Evolutionary conservation across 2,888 invertebrate genomes (phyloP), one percentile per base, ranked within the genome.

Genomic region (Sinopyrophorus schimmeli): DNA sequence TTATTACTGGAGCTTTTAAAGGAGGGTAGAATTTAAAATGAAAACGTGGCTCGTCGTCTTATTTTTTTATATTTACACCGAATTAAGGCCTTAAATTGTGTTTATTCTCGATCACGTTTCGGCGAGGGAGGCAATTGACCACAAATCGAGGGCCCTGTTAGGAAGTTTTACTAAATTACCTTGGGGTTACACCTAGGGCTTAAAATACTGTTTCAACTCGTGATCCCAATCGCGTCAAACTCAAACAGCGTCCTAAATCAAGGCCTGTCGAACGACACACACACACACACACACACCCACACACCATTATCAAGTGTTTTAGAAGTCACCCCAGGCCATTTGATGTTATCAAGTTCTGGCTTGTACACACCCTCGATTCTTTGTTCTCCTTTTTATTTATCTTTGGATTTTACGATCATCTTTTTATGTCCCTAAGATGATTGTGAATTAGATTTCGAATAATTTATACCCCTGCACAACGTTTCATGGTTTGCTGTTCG

Each of bases 261-360:
- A 62, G 64, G 54, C 60, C 58, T 60, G 63, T 67, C 65, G 64
- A 67, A 65, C 59, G 64, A 63, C 66, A n/a, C n/a, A n/a, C n/a
- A n/a, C n/a, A n/a, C n/a, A n/a, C n/a, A n/a, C n/a, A n/a, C n/a
- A n/a, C n/a, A n/a, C n/a, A n/a, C n/a, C n/a, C n/a, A n/a, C n/a
- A n/a, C n/a, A 65, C 65, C 62, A 63, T 66, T 67, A 66, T 65
- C 62, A 62, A 61, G 57, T 61, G 64, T 60, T 63, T 59, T 53
- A 61, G 58, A 55, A 60, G 56, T 63, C 54, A 58, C 60, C 63
- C 48, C 61, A 58, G 62, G 61, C 61, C 61, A 61, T 60, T 64
- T 61, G 63, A 64, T 66, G 62, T 61, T 64, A 66, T 64, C 64
- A 61, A 61, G 60, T 64, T 58, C 58, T 55, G 60, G 58, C 61